These are phyloP conservation scores for Entosphenus tridentatus DNA, from an alignment of 2,113 vertebrate genomes.

Conservation along the genomic window DNA sequence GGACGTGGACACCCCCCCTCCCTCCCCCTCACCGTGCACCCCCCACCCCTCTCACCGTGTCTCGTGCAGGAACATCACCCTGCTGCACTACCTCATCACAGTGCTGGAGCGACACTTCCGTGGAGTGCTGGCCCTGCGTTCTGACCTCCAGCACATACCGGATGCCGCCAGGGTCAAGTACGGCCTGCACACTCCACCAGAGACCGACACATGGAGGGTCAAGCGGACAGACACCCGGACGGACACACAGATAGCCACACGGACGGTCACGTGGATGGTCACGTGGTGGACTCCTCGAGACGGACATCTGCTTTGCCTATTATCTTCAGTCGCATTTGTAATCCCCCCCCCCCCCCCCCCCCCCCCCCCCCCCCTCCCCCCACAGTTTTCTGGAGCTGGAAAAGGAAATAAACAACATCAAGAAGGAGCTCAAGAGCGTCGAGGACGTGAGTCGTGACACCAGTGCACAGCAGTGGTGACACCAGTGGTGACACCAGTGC, in stretches of 20 bases:
- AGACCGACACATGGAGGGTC: constrained; percentile 11
- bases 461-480: too few relatives aligned
- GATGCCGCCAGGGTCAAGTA: constrained; percentile 96
- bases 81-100: constrained; percentile 95
- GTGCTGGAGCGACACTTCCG: constrained; percentile 93
- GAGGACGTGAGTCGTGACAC: constrained; percentile 32
- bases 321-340: too few relatives aligned
- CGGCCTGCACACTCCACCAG: constrained; percentile 10
- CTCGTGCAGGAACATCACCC: constrained; percentile 60
- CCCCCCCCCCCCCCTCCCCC: not conserved
- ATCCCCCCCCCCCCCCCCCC: too few relatives aligned
- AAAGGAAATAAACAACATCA: constrained; percentile 71
- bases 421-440: constrained; percentile 64
- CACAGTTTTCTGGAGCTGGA: constrained; percentile 86
- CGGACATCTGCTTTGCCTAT: too few relatives aligned
- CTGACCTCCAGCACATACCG: constrained; percentile 50
- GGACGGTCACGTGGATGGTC: too few relatives aligned
- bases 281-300: too few relatives aligned
- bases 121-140: constrained; percentile 55
- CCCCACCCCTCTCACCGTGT: too few relatives aligned
- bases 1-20: too few relatives aligned
- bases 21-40: too few relatives aligned
- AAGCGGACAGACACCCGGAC: too few relatives aligned
- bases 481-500: too few relatives aligned
- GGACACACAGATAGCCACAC: too few relatives aligned